Evolutionary conservation across 2,888 invertebrate genomes (phyloP).

Genomic region (Odontomyia ornata): DNA sequence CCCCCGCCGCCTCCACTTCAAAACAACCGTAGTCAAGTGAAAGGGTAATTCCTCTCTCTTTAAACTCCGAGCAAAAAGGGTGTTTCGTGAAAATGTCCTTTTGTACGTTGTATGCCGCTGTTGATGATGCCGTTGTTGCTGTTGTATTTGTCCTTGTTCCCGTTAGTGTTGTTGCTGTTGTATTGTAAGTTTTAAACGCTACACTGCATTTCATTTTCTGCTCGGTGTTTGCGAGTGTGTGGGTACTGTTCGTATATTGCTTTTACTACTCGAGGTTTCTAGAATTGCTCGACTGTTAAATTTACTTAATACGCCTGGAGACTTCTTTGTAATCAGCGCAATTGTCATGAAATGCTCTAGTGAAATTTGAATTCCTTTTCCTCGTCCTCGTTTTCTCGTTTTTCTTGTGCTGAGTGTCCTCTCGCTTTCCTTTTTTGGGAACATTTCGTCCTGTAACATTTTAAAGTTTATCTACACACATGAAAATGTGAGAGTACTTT

Average conservation of each 20-base stretch:
- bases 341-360: conserved; percentile 37
- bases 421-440: no score
- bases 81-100: conserved; percentile 16
- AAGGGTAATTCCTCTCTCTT: conserved; percentile 15
- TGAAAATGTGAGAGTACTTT: no score
- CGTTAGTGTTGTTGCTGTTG: conserved; percentile 13
- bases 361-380: conserved; percentile 39
- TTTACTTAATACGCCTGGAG: conserved; percentile 38
- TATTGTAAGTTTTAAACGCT: conserved; percentile 27
- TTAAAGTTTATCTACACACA: no score
- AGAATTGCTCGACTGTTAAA: conserved; percentile 23
- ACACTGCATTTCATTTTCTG: conserved; percentile 1
- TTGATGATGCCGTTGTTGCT: no score
- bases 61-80: neutral
- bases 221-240: neutral
- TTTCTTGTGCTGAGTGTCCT: no score
- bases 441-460: no score
- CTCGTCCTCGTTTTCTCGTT: neutral
- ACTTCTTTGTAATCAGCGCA: conserved; percentile 36
- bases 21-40: conserved; percentile 17
- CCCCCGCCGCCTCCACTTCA: no score
- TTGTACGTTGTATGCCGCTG: neutral
- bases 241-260: no score
- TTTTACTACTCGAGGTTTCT: conserved; percentile 9
- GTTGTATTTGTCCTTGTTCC: no score